A percentile compares a stretch with the other conserved stretches of the same genome.
Evolutionary conservation across 2,113 vertebrate genomes (phyloP).

Genomic region (Polypterus bichir): DNA sequence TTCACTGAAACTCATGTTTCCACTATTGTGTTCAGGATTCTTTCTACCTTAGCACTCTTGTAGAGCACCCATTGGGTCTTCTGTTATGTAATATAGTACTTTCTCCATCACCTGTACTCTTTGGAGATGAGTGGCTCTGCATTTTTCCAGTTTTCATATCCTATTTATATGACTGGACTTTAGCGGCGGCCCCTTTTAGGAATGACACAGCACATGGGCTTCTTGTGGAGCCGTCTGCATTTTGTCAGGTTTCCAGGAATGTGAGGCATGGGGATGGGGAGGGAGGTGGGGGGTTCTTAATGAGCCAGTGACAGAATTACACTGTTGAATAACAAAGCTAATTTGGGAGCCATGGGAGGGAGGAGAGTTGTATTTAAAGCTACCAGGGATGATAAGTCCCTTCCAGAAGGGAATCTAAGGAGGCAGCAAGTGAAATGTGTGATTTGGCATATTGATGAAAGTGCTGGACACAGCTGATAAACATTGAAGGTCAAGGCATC

Average conservation of each 20-base stretch:
- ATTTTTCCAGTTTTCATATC: no score
- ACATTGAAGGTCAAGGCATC: not conserved
- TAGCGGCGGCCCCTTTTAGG: not conserved
- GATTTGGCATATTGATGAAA: not conserved
- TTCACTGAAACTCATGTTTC: no score
- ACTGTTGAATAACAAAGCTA: slow-evolving; percentile 33
- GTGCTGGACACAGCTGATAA: not conserved
- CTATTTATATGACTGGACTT: no score
- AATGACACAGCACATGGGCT: not conserved
- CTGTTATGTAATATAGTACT: no score
- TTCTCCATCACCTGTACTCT: no score
- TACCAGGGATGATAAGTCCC: slow-evolving; percentile 20
- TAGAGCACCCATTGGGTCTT: no score
- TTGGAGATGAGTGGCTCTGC: no score
- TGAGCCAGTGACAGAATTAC: slow-evolving; percentile 27
- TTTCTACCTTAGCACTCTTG: no score
- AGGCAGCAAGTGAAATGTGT: slow-evolving; percentile 16
- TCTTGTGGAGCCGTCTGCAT: not conserved
- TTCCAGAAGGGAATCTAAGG: slow-evolving; percentile 18
- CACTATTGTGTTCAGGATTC: no score
- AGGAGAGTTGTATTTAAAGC: slow-evolving; percentile 33
- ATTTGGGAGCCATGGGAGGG: slow-evolving; percentile 34
- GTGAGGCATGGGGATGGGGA: slow-evolving; percentile 28
- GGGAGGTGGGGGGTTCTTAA: slow-evolving; percentile 20
- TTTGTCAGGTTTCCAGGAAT: slow-evolving; percentile 25